A percentile compares a stretch with the other conserved stretches of the same genome.
These are phyloP conservation scores for Macaria notata DNA, from an alignment of 2,888 invertebrate genomes.

Conservation along the genomic window DNA sequence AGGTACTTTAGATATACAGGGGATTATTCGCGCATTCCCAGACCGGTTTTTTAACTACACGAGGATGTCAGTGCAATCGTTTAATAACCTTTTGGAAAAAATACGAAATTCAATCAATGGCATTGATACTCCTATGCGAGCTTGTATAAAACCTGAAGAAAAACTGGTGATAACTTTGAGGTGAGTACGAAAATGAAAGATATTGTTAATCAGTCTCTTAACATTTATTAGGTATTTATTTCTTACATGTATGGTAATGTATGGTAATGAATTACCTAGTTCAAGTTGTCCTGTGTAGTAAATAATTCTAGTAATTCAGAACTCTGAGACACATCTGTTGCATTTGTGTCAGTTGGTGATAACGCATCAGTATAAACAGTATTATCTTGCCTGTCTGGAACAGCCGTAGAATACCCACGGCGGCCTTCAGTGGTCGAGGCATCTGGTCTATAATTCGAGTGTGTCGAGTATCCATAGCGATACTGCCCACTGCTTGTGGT, in stretches of 20 bases:
- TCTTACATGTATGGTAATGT: constrained; percentile 32
- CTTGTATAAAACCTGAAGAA: constrained; percentile 35
- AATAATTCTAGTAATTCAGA: constrained; percentile 41
- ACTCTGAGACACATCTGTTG: constrained; percentile 39
- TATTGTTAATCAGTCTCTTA: constrained; percentile 32
- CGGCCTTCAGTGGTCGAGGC: constrained; percentile 35
- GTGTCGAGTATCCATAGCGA: constrained; percentile 29
- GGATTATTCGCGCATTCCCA: constrained; percentile 36
- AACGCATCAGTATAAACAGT: constrained; percentile 37
- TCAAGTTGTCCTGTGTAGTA: constrained; percentile 22
- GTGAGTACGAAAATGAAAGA: constrained; percentile 31
- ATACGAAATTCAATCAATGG: constrained; percentile 24
- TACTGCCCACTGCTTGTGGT: constrained; percentile 35
- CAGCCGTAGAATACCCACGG: constrained; percentile 33
- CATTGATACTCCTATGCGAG: constrained; percentile 36
- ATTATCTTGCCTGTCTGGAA: constrained; percentile 38
- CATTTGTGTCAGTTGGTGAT: constrained; percentile 41
- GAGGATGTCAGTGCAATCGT: constrained; percentile 36
- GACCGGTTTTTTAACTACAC: constrained; percentile 39
- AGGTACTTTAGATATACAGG: too few species aligned
- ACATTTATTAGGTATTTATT: constrained; percentile 33
- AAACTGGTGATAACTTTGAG: constrained; percentile 38
- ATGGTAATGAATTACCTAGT: constrained; percentile 26
- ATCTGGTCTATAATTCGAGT: constrained; percentile 38
- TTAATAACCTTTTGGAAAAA: constrained; percentile 31